These are phyloP conservation scores for Leucosticte australis DNA, from an alignment of 2,113 vertebrate species.

Conservation along the genomic window DNA sequence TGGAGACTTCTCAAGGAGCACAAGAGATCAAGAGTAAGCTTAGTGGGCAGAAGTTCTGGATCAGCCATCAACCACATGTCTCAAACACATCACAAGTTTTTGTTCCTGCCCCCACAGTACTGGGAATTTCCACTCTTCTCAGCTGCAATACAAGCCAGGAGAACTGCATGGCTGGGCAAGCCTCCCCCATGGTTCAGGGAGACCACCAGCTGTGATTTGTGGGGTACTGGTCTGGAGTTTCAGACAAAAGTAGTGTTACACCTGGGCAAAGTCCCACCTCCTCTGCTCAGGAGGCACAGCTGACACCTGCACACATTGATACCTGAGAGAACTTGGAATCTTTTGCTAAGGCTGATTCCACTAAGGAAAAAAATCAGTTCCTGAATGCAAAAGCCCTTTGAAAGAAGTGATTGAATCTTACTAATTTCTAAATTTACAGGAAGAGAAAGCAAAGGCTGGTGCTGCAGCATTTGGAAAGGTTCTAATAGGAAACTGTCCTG, in stretches of 20 bases:
- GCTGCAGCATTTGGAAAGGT: background rate
- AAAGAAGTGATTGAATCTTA: background rate
- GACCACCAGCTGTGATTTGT: background rate
- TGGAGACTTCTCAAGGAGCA: background rate
- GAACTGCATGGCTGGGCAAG: background rate
- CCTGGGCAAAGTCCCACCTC: background rate
- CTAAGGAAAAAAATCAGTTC: background rate
- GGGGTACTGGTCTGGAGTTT: background rate
- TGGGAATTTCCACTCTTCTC: background rate
- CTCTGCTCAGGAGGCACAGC: background rate
- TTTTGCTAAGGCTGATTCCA: background rate
- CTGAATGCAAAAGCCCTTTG: background rate
- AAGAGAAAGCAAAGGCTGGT: background rate
- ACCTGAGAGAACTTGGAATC: background rate
- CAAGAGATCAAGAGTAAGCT: background rate
- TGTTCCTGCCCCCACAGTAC: background rate
- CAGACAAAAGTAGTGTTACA: constrained; percentile 19
- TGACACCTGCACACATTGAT: constrained; percentile 9
- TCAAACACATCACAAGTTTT: background rate
- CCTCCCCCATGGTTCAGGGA: background rate
- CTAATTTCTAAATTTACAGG: background rate
- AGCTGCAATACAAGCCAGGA: background rate
- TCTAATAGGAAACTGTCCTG: background rate
- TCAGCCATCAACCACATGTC: background rate
- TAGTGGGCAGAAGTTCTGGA: background rate